phyloP scores from a whole-genome alignment of 2,113 vertebrate genomes.

The Dasyurus viverrinus region DNA sequence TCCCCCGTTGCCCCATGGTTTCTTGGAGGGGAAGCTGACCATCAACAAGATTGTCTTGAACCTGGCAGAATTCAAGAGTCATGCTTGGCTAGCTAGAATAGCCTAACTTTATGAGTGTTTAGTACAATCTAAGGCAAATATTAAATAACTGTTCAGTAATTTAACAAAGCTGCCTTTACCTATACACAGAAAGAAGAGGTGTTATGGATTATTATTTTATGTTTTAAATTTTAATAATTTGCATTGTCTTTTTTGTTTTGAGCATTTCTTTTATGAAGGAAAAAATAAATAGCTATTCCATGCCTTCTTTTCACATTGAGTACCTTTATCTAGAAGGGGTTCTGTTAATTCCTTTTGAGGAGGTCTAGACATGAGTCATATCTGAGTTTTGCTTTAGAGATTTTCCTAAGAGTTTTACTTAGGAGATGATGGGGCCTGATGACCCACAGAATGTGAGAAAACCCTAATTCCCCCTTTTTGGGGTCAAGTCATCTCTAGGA shows the following conservation, averaged over 20 bases:
- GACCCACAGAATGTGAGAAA: not conserved
- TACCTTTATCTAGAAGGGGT: not conserved
- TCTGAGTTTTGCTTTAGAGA: not conserved
- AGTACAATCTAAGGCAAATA: no score
- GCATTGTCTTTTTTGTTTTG: not conserved
- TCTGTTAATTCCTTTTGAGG: not conserved
- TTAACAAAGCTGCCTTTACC: no score
- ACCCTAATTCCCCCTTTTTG: not conserved
- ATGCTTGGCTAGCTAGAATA: no score
- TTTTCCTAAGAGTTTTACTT: not conserved
- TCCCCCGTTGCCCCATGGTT: not conserved
- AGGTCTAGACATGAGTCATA: not conserved
- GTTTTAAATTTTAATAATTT: not conserved
- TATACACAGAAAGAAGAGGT: not conserved
- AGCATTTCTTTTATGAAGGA: not conserved
- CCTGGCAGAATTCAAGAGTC: no score
- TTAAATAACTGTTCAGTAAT: no score
- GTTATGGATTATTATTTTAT: not conserved
- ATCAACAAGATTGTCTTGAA: no score
- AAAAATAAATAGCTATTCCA: not conserved
- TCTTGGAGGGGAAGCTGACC: not conserved
- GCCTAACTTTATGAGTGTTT: no score
- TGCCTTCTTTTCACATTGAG: not conserved
- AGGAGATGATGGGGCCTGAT: not conserved
- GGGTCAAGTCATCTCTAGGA: not conserved